A percentile compares a stretch with the other conserved stretches of the same genome.
phyloP scores from a whole-genome alignment of 2,797 vertebrate species.

The Pagetopsis macropterus region DNA sequence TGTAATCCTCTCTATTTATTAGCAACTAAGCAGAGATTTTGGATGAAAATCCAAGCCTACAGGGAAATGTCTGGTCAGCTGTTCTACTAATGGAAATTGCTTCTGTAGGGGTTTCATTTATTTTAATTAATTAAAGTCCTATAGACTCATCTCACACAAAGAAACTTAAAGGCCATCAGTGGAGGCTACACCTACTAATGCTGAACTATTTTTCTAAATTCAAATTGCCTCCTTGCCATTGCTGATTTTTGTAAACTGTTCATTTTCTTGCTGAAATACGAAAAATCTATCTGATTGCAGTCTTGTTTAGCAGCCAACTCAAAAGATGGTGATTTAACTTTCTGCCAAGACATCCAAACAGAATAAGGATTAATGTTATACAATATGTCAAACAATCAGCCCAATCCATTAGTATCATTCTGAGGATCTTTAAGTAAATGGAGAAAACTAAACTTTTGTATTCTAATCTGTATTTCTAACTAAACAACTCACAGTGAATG shows the following conservation, averaged over 20 bases:
- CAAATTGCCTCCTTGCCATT: background rate
- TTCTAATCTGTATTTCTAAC: background rate
- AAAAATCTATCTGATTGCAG: background rate
- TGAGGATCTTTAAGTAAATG: background rate
- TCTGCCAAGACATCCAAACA: background rate
- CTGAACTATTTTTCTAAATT: background rate
- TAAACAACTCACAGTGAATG: background rate
- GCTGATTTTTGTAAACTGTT: conserved; percentile 8
- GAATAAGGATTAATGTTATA: background rate
- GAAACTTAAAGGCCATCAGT: background rate
- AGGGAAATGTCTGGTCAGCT: conserved; percentile 38
- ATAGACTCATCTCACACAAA: background rate
- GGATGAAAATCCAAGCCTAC: conserved; percentile 60
- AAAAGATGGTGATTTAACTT: background rate
- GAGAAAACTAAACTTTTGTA: too few relatives aligned
- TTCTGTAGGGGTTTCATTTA: conserved; percentile 11
- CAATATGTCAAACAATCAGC: background rate
- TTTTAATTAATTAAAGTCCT: conserved; percentile 13
- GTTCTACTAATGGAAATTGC: conserved; percentile 4
- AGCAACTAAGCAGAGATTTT: conserved; percentile 72
- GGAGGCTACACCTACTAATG: conserved; percentile 6
- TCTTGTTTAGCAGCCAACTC: conserved; percentile 1
- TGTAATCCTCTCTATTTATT: conserved; percentile 80
- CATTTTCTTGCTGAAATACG: background rate
- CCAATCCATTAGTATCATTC: background rate